phyloP scores from a whole-genome alignment of 1,140 invertebrate species.

The Brachystomella parvula region DNA sequence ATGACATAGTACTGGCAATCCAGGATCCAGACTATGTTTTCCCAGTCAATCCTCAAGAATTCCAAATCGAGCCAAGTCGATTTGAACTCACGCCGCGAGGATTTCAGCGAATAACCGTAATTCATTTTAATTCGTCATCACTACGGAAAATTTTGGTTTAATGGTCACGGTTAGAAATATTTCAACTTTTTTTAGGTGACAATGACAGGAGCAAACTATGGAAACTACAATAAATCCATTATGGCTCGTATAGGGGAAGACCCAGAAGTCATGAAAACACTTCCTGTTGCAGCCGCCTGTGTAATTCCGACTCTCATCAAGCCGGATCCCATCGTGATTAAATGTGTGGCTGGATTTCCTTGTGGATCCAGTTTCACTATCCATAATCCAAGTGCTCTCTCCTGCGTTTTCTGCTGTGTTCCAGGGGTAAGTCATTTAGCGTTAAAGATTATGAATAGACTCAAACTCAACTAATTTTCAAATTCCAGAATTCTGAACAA shows the following conservation, averaged over 20 bases:
- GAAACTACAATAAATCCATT: background rate
- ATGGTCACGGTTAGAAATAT: too few relatives aligned
- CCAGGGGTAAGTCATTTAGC: background rate
- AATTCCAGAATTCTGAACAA: background rate
- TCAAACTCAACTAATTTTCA: background rate
- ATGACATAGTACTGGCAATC: background rate
- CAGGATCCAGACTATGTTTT: background rate
- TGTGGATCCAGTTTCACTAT: background rate
- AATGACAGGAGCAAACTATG: background rate
- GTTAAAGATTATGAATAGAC: background rate
- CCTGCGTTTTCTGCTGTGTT: background rate
- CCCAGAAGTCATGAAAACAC: background rate
- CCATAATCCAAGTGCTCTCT: conserved; percentile 4
- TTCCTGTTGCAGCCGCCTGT: background rate
- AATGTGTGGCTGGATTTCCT: background rate
- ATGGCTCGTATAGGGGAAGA: background rate
- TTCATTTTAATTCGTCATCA: background rate
- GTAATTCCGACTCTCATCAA: background rate
- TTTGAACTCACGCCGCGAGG: background rate
- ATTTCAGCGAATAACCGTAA: conserved; percentile 3
- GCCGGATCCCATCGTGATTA: background rate
- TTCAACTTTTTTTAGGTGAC: background rate
- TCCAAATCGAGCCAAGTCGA: background rate
- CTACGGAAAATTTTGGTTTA: background rate
- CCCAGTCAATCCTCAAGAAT: background rate